Evolutionary conservation across 1,140 invertebrate genomes (phyloP).

Genomic region (Dufourea novaeangliae): DNA sequence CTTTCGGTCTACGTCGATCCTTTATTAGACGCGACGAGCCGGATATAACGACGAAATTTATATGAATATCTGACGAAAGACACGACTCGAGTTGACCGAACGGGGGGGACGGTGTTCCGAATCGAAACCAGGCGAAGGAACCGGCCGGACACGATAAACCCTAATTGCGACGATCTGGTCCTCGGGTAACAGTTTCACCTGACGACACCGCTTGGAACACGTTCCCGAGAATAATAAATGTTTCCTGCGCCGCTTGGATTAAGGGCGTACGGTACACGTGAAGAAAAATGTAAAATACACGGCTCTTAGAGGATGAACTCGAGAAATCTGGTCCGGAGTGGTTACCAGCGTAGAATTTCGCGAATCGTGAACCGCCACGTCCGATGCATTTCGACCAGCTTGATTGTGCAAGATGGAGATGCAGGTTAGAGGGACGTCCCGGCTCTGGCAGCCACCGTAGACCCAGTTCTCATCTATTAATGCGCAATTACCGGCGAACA

Average conservation of each 20-base stretch:
- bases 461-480: conserved; percentile 78
- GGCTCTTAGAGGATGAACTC: conserved; percentile 56
- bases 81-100: background rate
- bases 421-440: conserved; percentile 45
- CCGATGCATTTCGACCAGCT: conserved; percentile 46
- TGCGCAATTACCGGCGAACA: conserved; percentile 73
- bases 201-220: conserved; percentile 4
- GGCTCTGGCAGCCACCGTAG: conserved; percentile 47
- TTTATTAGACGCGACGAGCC: background rate
- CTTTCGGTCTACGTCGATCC: too few species aligned
- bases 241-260: conserved; percentile 43
- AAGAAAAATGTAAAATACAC: conserved; percentile 57
- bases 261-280: conserved; percentile 47
- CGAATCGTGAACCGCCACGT: conserved; percentile 37
- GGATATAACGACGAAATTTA: background rate
- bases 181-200: conserved; percentile 23
- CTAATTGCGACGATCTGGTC: conserved; percentile 6
- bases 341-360: conserved; percentile 62
- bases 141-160: background rate
- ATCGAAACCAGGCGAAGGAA: background rate
- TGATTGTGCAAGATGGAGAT: conserved; percentile 63
- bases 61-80: background rate
- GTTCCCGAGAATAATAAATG: conserved; percentile 37
- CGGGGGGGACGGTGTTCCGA: background rate
- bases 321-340: conserved; percentile 54